These are phyloP conservation scores for Crocuta crocuta DNA, from an alignment of 2,113 vertebrate species.

Conservation along the genomic window DNA sequence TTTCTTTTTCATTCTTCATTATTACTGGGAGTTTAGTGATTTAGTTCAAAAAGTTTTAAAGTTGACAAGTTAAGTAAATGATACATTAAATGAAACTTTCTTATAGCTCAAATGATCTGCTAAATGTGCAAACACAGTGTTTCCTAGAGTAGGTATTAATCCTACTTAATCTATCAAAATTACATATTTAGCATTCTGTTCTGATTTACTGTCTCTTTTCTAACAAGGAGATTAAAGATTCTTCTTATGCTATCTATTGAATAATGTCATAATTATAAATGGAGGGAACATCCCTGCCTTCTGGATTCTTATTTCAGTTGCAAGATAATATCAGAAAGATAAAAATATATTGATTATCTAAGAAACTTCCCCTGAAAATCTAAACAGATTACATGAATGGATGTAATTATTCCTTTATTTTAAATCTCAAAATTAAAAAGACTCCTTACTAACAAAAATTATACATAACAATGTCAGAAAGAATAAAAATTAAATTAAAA, in stretches of 20 bases:
- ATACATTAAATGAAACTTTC: constrained; percentile 50
- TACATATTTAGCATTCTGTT: constrained; percentile 63
- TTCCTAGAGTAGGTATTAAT: constrained; percentile 71
- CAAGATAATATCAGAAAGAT: constrained; percentile 30
- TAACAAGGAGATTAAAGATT: constrained; percentile 61
- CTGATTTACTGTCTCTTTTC: constrained; percentile 36
- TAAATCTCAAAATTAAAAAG: neutral
- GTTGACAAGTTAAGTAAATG: neutral
- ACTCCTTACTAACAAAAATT: neutral
- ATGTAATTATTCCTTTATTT: neutral
- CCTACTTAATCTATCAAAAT: constrained; percentile 68
- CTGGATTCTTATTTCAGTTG: constrained; percentile 36
- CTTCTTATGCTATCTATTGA: constrained; percentile 56
- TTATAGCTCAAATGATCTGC: neutral
- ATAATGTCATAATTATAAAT: constrained; percentile 71
- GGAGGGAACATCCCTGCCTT: constrained; percentile 63
- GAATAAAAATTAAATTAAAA: constrained; percentile 36
- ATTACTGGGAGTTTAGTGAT: neutral
- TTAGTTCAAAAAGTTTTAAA: constrained; percentile 42
- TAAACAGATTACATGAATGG: neutral
- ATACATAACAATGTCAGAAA: neutral
- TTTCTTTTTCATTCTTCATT: neutral
- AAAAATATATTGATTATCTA: constrained; percentile 46
- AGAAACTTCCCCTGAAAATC: neutral
- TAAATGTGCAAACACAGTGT: constrained; percentile 46